Percentiles rank a stretch among this genome's conserved stretches.
These are phyloP conservation scores for Hycleus phaleratus DNA, from an alignment of 1,140 invertebrate species.

Conservation along the genomic window DNA sequence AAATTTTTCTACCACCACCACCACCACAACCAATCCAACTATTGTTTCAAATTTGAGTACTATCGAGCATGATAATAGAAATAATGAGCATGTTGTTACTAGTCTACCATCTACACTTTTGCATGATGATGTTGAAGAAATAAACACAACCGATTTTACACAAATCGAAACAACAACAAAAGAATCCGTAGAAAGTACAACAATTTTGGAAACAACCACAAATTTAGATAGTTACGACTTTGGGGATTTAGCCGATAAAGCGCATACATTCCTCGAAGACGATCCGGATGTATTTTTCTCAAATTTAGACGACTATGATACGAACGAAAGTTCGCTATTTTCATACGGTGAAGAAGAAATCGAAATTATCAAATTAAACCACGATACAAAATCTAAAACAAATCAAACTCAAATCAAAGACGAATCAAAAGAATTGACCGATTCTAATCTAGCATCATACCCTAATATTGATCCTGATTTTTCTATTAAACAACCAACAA, in stretches of 20 bases:
- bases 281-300: slow-evolving; percentile 5
- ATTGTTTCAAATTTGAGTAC: neutral
- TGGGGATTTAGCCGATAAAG: neutral
- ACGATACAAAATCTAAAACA: slow-evolving; percentile 9
- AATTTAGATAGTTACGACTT: slow-evolving; percentile 1
- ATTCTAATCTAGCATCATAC: slow-evolving; percentile 19
- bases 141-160: too few relatives aligned
- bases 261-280: slow-evolving; percentile 4
- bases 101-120: slow-evolving; percentile 16
- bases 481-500: slow-evolving; percentile 9
- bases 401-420: slow-evolving; percentile 4
- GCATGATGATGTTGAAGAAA: slow-evolving; percentile 7
- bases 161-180: neutral
- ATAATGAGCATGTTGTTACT: slow-evolving; percentile 31
- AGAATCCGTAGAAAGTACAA: neutral
- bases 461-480: slow-evolving; percentile 15
- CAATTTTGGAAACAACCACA: neutral
- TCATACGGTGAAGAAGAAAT: slow-evolving; percentile 3
- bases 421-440: slow-evolving; percentile 33
- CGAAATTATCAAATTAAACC: neutral
- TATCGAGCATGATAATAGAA: slow-evolving; percentile 19
- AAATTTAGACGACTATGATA: neutral
- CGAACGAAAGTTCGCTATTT: neutral
- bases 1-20: slow-evolving; percentile 13
- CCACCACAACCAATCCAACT: slow-evolving; percentile 12